These are phyloP conservation scores for Scolopax mira DNA, from an alignment of 2,113 vertebrate species.

Conservation along the genomic window DNA sequence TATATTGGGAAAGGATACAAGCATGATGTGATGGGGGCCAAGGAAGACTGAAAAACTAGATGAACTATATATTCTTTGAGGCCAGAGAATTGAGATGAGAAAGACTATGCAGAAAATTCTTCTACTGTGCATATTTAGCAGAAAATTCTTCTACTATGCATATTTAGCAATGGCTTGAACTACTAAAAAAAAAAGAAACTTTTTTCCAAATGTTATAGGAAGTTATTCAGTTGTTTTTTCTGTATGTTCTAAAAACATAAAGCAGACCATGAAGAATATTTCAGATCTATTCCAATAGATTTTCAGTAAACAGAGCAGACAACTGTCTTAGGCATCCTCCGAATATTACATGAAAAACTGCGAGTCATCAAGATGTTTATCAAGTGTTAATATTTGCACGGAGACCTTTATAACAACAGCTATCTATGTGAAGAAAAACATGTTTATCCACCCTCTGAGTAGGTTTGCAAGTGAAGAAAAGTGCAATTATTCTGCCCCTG, in stretches of 20 bases:
- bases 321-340: not conserved
- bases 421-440: not conserved
- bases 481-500: not conserved
- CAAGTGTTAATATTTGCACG: not conserved
- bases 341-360: not conserved
- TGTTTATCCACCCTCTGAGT: not conserved
- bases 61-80: not conserved
- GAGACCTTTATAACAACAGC: not conserved
- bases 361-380: not conserved
- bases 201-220: not conserved
- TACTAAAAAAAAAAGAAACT: not conserved
- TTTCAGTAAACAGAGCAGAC: not conserved
- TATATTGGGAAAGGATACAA: not conserved
- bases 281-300: not conserved
- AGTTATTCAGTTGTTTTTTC: not conserved
- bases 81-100: not conserved
- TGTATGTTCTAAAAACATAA: not conserved
- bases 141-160: not conserved
- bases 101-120: not conserved
- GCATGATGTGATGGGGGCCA: not conserved
- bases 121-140: not conserved
- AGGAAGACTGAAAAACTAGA: not conserved
- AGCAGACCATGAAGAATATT: not conserved
- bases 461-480: not conserved
- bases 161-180: not conserved